phyloP scores from a whole-genome alignment of 2,888 invertebrate genomes.

The Aporophyla nigra region DNA sequence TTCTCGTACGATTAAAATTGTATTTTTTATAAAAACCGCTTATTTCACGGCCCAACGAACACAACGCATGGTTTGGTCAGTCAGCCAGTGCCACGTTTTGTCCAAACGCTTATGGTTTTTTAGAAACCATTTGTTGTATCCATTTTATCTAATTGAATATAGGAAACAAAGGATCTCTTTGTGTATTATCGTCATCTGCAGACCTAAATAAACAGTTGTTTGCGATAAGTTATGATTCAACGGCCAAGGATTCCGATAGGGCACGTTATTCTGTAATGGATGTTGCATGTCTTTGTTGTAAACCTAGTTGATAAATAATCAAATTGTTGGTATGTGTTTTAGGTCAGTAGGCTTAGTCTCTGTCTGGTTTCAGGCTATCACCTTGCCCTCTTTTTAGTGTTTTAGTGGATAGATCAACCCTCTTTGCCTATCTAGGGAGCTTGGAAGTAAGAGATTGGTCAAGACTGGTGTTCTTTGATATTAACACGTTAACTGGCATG shows the following conservation, averaged over 20 bases:
- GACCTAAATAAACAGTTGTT: constrained; percentile 67
- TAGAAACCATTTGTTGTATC: constrained; percentile 50
- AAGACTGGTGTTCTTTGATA: background rate
- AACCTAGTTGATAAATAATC: constrained; percentile 39
- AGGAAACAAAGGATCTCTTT: constrained; percentile 57
- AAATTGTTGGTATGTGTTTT: constrained; percentile 13
- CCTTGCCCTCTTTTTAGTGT: background rate
- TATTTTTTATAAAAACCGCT: background rate
- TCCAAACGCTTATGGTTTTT: constrained; percentile 54
- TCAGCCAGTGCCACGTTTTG: constrained; percentile 40
- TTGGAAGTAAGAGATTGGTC: background rate
- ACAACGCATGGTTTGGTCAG: constrained; percentile 27
- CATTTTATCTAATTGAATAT: constrained; percentile 63
- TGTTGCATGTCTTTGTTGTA: constrained; percentile 55
- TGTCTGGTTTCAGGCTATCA: background rate
- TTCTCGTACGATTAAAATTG: background rate
- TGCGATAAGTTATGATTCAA: constrained; percentile 64
- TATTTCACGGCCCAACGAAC: constrained; percentile 37
- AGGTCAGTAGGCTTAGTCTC: constrained; percentile 11
- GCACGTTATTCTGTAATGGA: constrained; percentile 51
- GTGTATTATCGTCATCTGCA: constrained; percentile 61
- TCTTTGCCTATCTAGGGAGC: background rate
- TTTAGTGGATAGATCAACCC: background rate
- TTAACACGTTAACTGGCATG: too few relatives aligned
- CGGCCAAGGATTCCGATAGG: constrained; percentile 50